Percentiles rank a stretch among this genome's conserved stretches.
These are phyloP conservation scores for Stenichneumon culpator DNA, from an alignment of 2,888 invertebrate genomes.

Conservation along the genomic window DNA sequence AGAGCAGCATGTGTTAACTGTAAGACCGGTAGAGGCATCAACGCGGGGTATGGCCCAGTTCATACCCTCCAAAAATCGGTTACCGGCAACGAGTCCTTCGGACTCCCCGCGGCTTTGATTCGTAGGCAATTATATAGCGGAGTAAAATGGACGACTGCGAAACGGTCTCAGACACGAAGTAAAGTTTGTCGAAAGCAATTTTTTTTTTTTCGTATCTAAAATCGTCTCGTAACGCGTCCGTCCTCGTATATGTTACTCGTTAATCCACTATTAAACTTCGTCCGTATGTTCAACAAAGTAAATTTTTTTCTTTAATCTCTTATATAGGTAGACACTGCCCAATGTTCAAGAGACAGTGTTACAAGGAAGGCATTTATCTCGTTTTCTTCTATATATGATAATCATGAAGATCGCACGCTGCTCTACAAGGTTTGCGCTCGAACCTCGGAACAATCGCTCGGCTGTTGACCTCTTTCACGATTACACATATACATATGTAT, in stretches of 20 bases:
- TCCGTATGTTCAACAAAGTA: constrained; percentile 76
- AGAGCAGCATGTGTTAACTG: constrained; percentile 9
- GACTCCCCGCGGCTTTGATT: constrained; percentile 77
- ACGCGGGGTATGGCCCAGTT: constrained; percentile 29
- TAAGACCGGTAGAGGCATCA: constrained; percentile 36
- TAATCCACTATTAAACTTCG: constrained; percentile 75
- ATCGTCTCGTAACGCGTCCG: constrained; percentile 20
- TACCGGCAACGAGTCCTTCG: constrained; percentile 66
- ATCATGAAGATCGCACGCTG: constrained; percentile 58
- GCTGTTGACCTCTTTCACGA: constrained; percentile 45
- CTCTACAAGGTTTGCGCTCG: constrained; percentile 10
- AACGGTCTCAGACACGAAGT: background rate
- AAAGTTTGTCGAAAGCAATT: background rate
- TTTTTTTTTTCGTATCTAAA: background rate
- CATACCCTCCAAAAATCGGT: constrained; percentile 4
- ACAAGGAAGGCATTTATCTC: constrained; percentile 77
- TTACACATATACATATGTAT: constrained; percentile 3
- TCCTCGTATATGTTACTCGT: constrained; percentile 55
- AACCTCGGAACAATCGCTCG: constrained; percentile 31
- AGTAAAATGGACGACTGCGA: constrained; percentile 32
- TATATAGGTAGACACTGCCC: constrained; percentile 65
- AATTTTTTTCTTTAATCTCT: constrained; percentile 60
- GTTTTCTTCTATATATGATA: constrained; percentile 72
- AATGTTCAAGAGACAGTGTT: constrained; percentile 71
- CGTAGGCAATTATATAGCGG: constrained; percentile 62